These are phyloP conservation scores for Ophiodon elongatus DNA, from an alignment of 2,113 vertebrate species.

Conservation along the genomic window DNA sequence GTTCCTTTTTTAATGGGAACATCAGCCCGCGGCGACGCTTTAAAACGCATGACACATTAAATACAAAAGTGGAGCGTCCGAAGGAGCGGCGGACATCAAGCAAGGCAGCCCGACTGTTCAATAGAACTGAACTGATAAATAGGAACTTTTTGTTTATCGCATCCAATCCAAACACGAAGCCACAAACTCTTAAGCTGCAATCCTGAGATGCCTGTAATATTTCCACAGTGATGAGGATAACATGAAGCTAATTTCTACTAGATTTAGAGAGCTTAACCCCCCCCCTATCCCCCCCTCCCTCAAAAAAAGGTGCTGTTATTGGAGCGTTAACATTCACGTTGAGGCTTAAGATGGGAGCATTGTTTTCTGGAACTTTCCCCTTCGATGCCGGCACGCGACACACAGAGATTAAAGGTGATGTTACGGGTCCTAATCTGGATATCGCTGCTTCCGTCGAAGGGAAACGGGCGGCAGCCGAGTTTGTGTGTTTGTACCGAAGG, in stretches of 20 bases:
- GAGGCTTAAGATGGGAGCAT: too few species aligned
- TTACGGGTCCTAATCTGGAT: conserved; percentile 44
- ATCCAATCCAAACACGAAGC: not conserved
- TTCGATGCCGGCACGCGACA: not conserved
- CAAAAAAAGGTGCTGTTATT: not conserved
- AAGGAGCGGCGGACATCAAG: not conserved
- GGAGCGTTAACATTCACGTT: not conserved
- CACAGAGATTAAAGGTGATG: too few species aligned
- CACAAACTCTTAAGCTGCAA: not conserved
- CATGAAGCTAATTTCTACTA: not conserved
- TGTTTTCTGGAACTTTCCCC: not conserved
- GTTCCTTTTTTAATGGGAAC: conserved; percentile 50
- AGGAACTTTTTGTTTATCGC: not conserved
- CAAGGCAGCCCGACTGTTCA: conserved; percentile 5
- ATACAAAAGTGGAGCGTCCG: conserved; percentile 24
- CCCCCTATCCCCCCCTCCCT: too few species aligned
- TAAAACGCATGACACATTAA: conserved; percentile 33
- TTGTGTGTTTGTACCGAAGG: conserved; percentile 30
- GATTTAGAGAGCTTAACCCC: not conserved
- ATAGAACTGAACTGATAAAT: conserved; percentile 1
- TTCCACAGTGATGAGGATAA: not conserved
- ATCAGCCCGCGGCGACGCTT: conserved; percentile 27
- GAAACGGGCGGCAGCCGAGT: conserved; percentile 11
- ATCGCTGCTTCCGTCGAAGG: conserved; percentile 38
- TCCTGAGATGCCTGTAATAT: not conserved